A percentile compares a stretch with the other conserved stretches of the same genome.
Evolutionary conservation across 2,113 vertebrate genomes (phyloP).

Genomic region (Bujurquina vittata): DNA sequence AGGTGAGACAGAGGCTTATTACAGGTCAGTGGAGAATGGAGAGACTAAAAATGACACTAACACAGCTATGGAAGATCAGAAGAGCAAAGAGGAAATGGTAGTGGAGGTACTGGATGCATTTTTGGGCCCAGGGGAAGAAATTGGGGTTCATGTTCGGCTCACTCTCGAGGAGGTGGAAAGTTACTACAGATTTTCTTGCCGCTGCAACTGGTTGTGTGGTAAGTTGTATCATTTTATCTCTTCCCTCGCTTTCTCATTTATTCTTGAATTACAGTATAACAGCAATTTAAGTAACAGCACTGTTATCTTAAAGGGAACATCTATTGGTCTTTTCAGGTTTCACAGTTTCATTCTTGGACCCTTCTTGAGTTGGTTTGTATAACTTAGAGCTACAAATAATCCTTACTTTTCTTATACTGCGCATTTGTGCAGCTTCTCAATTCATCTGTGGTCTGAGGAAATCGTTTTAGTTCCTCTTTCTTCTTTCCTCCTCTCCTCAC

Average conservation of each 20-base stretch:
- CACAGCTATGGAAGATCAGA: conserved; percentile 8
- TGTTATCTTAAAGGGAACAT: not conserved
- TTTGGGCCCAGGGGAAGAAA: conserved; percentile 48
- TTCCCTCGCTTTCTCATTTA: not conserved
- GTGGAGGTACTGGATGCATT: conserved; percentile 35
- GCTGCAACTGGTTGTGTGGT: conserved; percentile 76
- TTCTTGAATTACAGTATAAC: not conserved
- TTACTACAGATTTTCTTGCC: conserved; percentile 72
- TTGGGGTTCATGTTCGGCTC: conserved; percentile 59
- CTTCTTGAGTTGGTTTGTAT: too few relatives aligned
- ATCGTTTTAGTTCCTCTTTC: not conserved
- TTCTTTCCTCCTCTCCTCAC: not conserved
- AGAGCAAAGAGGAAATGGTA: not conserved
- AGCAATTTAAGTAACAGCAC: not conserved
- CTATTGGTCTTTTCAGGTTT: not conserved
- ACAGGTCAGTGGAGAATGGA: not conserved
- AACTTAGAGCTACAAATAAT: not conserved
- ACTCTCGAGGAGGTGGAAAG: conserved; percentile 75
- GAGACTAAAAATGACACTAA: conserved; percentile 7
- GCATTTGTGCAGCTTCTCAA: not conserved
- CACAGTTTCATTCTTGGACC: not conserved
- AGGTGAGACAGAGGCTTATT: conserved; percentile 8
- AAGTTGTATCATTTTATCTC: conserved; percentile 41
- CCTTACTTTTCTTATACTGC: not conserved
- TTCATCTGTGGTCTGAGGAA: not conserved